Base-by-base conservation (phyloP, 2,888 invertebrate genomes). In the Oscheius onirici region DNA sequence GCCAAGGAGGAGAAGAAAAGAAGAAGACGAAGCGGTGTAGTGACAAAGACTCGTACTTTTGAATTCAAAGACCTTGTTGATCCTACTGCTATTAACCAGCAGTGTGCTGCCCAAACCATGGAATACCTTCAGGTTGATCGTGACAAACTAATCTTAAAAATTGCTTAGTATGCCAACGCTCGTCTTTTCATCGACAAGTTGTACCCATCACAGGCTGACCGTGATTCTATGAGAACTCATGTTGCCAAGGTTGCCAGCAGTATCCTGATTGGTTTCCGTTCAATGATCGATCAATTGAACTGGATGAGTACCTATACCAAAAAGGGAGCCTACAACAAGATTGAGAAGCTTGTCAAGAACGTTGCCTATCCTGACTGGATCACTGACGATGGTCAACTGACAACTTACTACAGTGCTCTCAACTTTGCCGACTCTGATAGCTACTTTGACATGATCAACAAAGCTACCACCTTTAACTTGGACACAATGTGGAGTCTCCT, bases 261-360 rank as follows among this genome's bases (percentile, higher is more conserved):
- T 49, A 77, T 79, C 55, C 74, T 79, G 3, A 67, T 79, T 20
- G 79, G 71, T 20, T 81, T 84, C 76, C 78, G 83, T 26, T 78
- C 78, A 24, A 84, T 84, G 84, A 76, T 85, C 43, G 82, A 84
- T 60, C 81, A 83, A 57, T 75, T 86, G 54, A 66, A 73, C 17
- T 86, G 86, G 86, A 86, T 86, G 86, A 69, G 74, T 8, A n/a
- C 55, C 0, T 72, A 78, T 22, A 79, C 83, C 2, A 86, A 85
- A 66, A 69, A 69, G 34, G 80, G 79, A 24, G 85, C 84, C 5
- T 84, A 82, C 71, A 67, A 69, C 58, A 85, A 85, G 69, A 82
- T 85, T 54, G 79, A 80, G 51, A 80, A 84, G 51, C 77, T 85
- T 8, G 79, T 80, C 41, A 78, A 79, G 60, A 85, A 85, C 74